Base-by-base conservation (phyloP, 2,888 invertebrate genomes). In the Aphidoletes aphidimyza region DNA sequence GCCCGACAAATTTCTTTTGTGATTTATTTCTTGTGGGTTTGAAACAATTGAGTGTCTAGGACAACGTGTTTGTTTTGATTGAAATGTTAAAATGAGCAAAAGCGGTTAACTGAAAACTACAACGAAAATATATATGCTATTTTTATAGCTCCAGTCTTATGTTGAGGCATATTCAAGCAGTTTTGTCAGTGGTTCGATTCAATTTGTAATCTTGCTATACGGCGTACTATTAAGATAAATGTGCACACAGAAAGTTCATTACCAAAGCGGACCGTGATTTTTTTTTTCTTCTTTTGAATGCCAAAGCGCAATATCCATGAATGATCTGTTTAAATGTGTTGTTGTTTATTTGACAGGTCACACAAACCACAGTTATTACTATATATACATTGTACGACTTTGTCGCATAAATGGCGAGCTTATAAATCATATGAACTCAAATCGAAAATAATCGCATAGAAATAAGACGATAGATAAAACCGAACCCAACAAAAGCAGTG, bases 181-280 rank as follows among this genome's bases (percentile, higher is more conserved):
- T n/a, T n/a, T n/a, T n/a, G n/a, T n/a, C n/a, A n/a, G n/a, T n/a
- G n/a, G n/a, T n/a, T n/a, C n/a, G n/a, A n/a, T n/a, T n/a, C n/a
- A n/a, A n/a, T n/a, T n/a, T n/a, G n/a, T n/a, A n/a, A n/a, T n/a
- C n/a, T n/a, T n/a, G 69, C 34, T 30, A 69, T 69, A n/a, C n/a
- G n/a, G n/a, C n/a, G 26, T 26, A 69, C 30, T 69, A 69, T 69
- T 30, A 30, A 9, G 26, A 30, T 30, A 69, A 30, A 30, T 30
- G 34, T 30, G 42, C 14, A 69, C 34, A 69, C 34, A 30, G 69
- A 34, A 69, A 69, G 69, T 69, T 69, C 69, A 69, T 69, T 69
- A 69, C 69, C 69, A 69, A 30, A 69, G 69, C 69, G 69, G 69
- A n/a, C n/a, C n/a, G n/a, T n/a, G n/a, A n/a, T n/a, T n/a, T n/a